A percentile compares a stretch with the other conserved stretches of the same genome.
phyloP scores from a whole-genome alignment of 2,113 vertebrate species.

The Seriola aureovittata region DNA sequence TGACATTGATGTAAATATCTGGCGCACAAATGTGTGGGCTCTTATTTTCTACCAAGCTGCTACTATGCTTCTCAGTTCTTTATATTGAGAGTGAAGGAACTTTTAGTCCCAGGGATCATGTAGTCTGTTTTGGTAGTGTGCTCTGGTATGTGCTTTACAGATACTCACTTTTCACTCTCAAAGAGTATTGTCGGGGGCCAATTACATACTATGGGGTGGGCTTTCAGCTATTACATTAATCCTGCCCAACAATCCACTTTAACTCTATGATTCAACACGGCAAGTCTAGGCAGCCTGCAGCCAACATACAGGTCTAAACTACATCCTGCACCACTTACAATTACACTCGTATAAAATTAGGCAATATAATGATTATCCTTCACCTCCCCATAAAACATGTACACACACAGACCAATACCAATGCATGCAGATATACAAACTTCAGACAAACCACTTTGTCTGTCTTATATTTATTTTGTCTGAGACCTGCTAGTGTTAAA shows the following conservation, averaged over 20 bases:
- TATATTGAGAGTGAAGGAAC: background rate
- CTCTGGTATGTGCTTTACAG: background rate
- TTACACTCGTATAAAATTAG: background rate
- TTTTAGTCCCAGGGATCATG: background rate
- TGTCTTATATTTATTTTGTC: background rate
- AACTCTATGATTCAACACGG: constrained; percentile 1
- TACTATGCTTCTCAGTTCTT: background rate
- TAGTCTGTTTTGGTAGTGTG: background rate
- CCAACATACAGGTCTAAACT: background rate
- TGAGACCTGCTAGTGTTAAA: background rate
- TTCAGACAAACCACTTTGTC: background rate
- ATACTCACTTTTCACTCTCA: background rate
- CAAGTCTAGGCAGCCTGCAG: background rate
- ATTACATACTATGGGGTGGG: background rate
- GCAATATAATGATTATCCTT: constrained; percentile 2
- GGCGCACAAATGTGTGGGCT: background rate
- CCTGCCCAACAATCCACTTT: constrained; percentile 1
- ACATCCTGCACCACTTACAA: background rate
- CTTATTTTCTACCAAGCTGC: background rate
- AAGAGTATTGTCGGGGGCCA: background rate
- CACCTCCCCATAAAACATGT: background rate
- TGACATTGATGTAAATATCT: background rate
- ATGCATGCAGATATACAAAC: background rate
- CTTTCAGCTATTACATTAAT: background rate
- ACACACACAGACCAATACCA: background rate